phyloP scores from a whole-genome alignment of 2,888 invertebrate genomes.

The Alsophila aescularia region DNA sequence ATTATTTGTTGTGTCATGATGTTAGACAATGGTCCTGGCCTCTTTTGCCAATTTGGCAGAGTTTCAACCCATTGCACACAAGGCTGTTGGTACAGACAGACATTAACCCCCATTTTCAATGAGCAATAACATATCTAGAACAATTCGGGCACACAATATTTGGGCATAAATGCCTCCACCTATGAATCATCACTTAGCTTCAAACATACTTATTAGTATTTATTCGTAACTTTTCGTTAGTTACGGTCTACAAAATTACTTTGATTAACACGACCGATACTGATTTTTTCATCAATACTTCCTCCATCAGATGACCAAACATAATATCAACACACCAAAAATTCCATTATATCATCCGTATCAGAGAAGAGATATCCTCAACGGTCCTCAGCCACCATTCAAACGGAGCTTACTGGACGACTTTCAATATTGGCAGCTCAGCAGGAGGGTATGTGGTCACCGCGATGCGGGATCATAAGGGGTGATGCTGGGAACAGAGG shows the following conservation, averaged over 20 bases:
- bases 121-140: constrained; percentile 5
- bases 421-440: constrained; percentile 8
- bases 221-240: no score
- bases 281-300: no score
- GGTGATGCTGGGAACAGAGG: not conserved
- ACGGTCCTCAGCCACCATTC: not conserved
- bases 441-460: constrained; percentile 4
- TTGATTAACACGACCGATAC: no score
- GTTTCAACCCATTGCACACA: constrained; percentile 7
- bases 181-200: no score
- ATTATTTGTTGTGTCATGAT: not conserved
- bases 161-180: no score
- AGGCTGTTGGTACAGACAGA: not conserved
- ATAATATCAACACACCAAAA: not conserved
- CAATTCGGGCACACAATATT: no score
- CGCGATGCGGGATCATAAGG: constrained; percentile 11
- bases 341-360: not conserved
- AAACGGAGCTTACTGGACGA: constrained; percentile 9
- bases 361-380: not conserved
- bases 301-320: no score
- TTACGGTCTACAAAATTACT: no score
- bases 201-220: no score
- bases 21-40: not conserved
- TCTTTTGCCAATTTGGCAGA: constrained; percentile 7
- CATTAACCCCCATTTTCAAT: constrained; percentile 14